phyloP scores from a whole-genome alignment of 2,797 vertebrate species.

The Rhinogobio ventralis region DNA sequence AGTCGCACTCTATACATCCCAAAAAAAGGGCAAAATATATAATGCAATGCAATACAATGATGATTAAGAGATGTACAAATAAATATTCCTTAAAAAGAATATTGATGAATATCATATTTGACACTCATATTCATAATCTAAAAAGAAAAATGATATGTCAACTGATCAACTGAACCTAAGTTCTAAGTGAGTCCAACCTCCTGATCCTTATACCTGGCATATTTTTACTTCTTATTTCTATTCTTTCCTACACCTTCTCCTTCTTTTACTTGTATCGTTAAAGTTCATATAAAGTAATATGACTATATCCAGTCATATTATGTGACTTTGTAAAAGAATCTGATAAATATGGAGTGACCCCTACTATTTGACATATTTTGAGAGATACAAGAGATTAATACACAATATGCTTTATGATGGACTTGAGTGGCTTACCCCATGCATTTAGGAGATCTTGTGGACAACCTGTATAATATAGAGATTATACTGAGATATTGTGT shows the following conservation, averaged over 20 bases:
- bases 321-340: background rate
- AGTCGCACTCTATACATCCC: background rate
- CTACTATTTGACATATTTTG: background rate
- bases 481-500: background rate
- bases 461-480: background rate
- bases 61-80: background rate
- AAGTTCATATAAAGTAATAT: background rate
- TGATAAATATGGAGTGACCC: background rate
- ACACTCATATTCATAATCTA: background rate
- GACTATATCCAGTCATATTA: background rate
- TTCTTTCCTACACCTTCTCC: background rate
- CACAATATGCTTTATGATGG: background rate
- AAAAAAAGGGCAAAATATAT: background rate
- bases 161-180: background rate
- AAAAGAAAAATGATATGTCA: background rate
- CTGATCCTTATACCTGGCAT: background rate
- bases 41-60: background rate
- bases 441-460: background rate
- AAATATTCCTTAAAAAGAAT: background rate
- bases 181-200: background rate
- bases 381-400: background rate
- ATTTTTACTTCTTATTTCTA: background rate
- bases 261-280: background rate
- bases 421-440: background rate
- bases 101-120: background rate